Evolutionary conservation across 2,888 invertebrate species (phyloP), one percentile per base, ranked within the genome.

Genomic region (Cryptophagus acutangulus): DNA sequence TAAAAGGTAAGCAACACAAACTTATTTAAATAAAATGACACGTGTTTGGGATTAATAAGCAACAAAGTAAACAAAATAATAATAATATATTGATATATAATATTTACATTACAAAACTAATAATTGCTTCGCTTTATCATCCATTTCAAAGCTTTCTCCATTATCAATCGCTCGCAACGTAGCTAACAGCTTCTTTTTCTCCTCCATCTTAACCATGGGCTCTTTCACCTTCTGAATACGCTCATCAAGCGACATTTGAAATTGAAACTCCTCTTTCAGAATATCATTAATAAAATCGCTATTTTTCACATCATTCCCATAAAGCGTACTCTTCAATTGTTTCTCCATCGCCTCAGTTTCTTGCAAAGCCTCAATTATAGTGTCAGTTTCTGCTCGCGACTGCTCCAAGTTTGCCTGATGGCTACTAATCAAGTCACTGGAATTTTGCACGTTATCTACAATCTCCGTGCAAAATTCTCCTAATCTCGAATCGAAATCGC

Each of bases 111-210:
- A n/a, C n/a, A n/a, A n/a, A n/a, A n/a, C n/a, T n/a, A n/a, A n/a
- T n/a, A n/a, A n/a, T n/a, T n/a, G n/a, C n/a, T n/a, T n/a, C n/a
- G n/a, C n/a, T n/a, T n/a, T n/a, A n/a, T 20, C 24, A 20, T 8
- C 24, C n/a, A n/a, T 8, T 20, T 66, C 65, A 18, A 67, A 41
- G 38, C 57, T 60, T 38, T 70, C 69, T 3, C 69, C 70, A 46
- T 75, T 71, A 57, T 81, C 81, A 45, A 82, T 81, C 14, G 78
- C 78, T 54, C 77, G 77, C 43, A 82, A 70, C 2, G 78, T 76
- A 9, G 78, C 80, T 36, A 82, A 66, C 28, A 82, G 61, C 55
- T 78, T 77, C 34, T 71, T 71, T 57, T 79, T 81, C 40, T 74
- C 73, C 26, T 70, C 61, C 17, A 51, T 33, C 3, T 56, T 55